Conservation (phyloP, 2,797 vertebrate species). For the Xiphorhynchus erythropygius region DNA sequence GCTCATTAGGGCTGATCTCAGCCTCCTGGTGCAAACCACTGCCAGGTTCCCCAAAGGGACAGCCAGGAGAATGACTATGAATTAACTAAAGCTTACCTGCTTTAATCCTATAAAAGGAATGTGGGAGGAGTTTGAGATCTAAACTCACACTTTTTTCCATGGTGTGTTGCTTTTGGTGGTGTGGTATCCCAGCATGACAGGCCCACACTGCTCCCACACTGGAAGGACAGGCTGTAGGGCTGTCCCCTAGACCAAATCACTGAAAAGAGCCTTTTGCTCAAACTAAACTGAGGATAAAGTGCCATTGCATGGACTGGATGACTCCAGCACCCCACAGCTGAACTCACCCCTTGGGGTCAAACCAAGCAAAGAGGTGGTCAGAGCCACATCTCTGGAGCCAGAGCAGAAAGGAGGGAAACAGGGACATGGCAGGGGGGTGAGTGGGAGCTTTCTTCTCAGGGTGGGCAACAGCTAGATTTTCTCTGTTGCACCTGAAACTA, state of each 20-base stretch:
- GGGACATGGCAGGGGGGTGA: fast-evolving
- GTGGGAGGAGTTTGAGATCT: neutral
- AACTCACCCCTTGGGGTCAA: neutral
- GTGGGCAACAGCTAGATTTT: neutral
- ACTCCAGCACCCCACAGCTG: neutral
- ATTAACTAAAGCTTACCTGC: neutral
- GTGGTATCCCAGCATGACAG: neutral
- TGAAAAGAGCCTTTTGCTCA: neutral
- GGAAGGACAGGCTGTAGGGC: neutral
- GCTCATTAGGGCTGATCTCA: neutral
- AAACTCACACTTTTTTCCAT: fast-evolving
- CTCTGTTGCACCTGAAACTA: neutral
- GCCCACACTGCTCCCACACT: fast-evolving
- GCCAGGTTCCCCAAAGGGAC: neutral
- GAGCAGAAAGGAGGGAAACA: neutral
- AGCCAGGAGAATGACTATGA: neutral
- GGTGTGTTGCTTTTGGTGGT: neutral
- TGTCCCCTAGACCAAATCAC: neutral
- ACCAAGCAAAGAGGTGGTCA: neutral
- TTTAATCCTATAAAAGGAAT: neutral
- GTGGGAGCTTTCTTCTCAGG: neutral
- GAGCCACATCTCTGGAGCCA: neutral
- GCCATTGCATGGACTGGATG: neutral
- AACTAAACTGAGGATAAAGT: neutral
- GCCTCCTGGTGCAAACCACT: neutral